Conservation (phyloP, 2,113 vertebrate species). For the Ancistrus triradiatus region DNA sequence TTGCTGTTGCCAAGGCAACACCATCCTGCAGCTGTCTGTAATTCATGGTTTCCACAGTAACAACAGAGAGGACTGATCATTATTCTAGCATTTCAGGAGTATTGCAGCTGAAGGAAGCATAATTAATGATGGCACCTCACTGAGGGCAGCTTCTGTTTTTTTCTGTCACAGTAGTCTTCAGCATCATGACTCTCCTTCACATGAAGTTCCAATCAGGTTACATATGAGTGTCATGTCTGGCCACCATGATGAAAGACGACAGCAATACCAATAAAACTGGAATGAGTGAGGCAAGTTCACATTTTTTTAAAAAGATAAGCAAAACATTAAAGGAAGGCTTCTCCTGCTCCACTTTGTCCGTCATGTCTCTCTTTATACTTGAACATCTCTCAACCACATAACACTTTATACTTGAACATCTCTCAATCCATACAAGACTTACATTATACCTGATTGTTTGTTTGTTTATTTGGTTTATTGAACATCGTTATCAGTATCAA, state of each 20-base stretch:
- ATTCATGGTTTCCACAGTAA: constrained; percentile 74
- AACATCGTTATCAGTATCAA: too few species aligned
- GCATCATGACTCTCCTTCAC: neutral
- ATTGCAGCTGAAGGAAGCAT: constrained; percentile 56
- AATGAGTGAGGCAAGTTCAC: neutral
- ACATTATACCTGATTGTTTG: too few species aligned
- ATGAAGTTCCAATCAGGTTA: constrained; percentile 9
- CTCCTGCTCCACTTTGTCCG: too few species aligned
- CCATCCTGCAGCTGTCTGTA: constrained; percentile 63
- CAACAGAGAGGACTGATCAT: constrained; percentile 58
- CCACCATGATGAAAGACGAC: constrained; percentile 2
- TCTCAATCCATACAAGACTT: too few species aligned
- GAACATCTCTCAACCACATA: too few species aligned
- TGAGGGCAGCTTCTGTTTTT: neutral
- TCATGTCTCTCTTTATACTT: too few species aligned
- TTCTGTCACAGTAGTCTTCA: neutral
- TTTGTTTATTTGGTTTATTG: too few species aligned
- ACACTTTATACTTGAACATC: too few species aligned
- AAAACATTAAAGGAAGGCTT: neutral
- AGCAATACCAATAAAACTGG: neutral
- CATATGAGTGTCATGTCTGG: neutral
- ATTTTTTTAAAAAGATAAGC: neutral
- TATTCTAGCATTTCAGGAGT: constrained; percentile 63
- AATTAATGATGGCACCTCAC: constrained; percentile 55
- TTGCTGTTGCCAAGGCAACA: constrained; percentile 63